Conservation (phyloP, 2,797 vertebrate genomes). For the Falco naumanni region DNA sequence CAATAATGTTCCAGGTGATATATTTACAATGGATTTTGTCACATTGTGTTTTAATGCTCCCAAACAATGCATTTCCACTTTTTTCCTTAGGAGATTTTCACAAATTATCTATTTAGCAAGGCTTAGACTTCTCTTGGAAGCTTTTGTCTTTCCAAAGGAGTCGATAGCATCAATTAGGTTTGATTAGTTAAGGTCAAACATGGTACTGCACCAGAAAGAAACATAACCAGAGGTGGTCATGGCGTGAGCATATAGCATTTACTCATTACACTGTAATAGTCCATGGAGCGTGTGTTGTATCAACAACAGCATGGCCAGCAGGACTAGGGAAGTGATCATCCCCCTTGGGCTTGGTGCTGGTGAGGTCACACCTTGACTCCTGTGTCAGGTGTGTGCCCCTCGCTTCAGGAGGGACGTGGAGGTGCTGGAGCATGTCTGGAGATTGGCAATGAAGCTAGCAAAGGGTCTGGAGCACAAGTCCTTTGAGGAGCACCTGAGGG, state of each 20-base stretch:
- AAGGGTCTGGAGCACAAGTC: too few species aligned
- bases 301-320: not conserved
- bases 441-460: not conserved
- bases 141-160: not conserved
- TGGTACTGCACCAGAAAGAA: accelerated
- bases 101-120: not conserved
- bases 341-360: not conserved
- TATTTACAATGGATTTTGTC: conserved; percentile 41
- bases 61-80: not conserved
- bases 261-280: accelerated
- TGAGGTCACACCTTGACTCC: not conserved
- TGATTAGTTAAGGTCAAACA: not conserved
- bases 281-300: not conserved
- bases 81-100: not conserved
- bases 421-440: not conserved
- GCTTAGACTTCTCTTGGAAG: not conserved
- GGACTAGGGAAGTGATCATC: accelerated
- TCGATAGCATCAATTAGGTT: not conserved
- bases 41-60: not conserved
- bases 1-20: conserved; percentile 37
- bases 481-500: too few species aligned
- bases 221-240: accelerated
- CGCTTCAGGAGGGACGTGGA: accelerated
- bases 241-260: not conserved
- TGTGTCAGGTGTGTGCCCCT: not conserved